phyloP scores from a whole-genome alignment of 1,140 invertebrate species.

The Drosophila nigrodunni region DNA sequence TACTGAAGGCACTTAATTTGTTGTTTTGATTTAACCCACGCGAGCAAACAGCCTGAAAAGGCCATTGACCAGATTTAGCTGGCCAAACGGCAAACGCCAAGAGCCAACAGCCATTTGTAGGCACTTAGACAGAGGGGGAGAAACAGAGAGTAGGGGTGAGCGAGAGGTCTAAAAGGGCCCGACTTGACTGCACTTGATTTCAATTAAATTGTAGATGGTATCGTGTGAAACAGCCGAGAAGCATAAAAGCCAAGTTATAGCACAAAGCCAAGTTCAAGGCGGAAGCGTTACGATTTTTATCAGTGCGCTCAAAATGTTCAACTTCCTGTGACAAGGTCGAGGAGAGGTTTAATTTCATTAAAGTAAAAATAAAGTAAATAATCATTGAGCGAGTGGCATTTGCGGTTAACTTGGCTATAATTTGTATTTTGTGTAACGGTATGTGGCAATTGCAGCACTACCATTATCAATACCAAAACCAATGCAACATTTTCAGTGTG shows the following conservation, averaged over 20 bases:
- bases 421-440: constrained; percentile 69
- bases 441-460: constrained; percentile 20
- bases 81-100: constrained; percentile 33
- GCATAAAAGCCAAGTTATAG: constrained; percentile 22
- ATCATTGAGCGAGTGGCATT: constrained; percentile 35
- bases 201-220: constrained; percentile 62
- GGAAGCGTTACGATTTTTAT: constrained; percentile 66
- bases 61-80: constrained; percentile 68
- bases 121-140: constrained; percentile 1
- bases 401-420: constrained; percentile 61
- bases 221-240: constrained; percentile 55
- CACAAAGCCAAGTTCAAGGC: constrained; percentile 14
- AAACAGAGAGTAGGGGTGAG: not conserved
- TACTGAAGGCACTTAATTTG: constrained; percentile 66
- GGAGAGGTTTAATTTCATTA: constrained; percentile 71
- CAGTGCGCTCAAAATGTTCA: constrained; percentile 56
- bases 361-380: constrained; percentile 80
- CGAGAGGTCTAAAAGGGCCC: constrained; percentile 20
- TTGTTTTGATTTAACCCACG: constrained; percentile 76
- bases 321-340: constrained; percentile 75
- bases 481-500: constrained; percentile 15
- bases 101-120: constrained; percentile 37
- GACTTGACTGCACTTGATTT: constrained; percentile 70
- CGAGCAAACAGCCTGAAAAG: constrained; percentile 47
- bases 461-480: not conserved